Conservation (phyloP, 2,888 invertebrate genomes). For the Oxyteleia sp. region DNA sequence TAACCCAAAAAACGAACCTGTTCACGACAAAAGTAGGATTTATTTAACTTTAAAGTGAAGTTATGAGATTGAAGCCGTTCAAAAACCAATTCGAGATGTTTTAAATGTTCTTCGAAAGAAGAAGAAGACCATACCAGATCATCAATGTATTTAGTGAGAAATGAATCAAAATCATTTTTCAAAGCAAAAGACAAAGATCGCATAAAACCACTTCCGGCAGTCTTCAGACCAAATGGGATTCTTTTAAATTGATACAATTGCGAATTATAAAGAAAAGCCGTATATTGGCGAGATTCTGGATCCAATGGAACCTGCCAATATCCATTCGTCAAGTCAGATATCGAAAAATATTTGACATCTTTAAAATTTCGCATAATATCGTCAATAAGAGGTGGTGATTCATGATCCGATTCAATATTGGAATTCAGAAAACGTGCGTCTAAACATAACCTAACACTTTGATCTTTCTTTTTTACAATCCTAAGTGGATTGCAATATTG, state of each 20-base stretch:
- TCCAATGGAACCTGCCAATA: constrained; percentile 76
- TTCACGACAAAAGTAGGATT: constrained; percentile 70
- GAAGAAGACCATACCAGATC: too few relatives aligned
- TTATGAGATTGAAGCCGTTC: constrained; percentile 26
- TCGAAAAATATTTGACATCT: constrained; percentile 61
- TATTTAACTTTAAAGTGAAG: constrained; percentile 50
- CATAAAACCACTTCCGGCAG: constrained; percentile 75
- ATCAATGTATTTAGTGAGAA: background rate
- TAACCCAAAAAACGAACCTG: constrained; percentile 37
- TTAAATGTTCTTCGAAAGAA: too few relatives aligned
- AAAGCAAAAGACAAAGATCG: constrained; percentile 20
- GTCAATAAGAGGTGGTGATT: constrained; percentile 69
- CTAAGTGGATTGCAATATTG: constrained; percentile 80
- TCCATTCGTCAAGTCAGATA: constrained; percentile 73
- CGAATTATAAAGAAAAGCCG: constrained; percentile 58
- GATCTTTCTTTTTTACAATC: constrained; percentile 79
- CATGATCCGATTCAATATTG: constrained; percentile 78
- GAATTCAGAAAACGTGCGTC: constrained; percentile 81
- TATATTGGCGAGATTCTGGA: constrained; percentile 59
- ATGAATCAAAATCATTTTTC: too few relatives aligned
- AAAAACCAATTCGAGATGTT: background rate
- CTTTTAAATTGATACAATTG: too few relatives aligned
- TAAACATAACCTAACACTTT: constrained; percentile 79
- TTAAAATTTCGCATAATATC: constrained; percentile 70
- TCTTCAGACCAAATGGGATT: constrained; percentile 65